phyloP scores from a whole-genome alignment of 2,888 invertebrate genomes.

The Diachrysia chrysitis region DNA sequence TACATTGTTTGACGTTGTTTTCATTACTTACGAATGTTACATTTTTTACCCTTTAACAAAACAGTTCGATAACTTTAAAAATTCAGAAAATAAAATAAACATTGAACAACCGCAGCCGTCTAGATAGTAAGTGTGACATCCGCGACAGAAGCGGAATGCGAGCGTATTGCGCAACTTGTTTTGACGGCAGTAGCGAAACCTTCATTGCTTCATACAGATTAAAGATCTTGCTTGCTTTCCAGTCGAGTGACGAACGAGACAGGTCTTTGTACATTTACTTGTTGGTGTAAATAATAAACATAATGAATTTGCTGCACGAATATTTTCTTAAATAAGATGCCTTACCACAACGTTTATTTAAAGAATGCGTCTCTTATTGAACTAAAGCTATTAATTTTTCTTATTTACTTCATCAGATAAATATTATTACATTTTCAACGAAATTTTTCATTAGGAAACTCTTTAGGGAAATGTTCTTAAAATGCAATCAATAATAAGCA shows the following conservation, averaged over 20 bases:
- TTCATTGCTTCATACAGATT: slow-evolving; percentile 70
- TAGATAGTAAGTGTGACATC: slow-evolving; percentile 66
- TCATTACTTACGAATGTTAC: background rate
- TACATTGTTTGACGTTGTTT: background rate
- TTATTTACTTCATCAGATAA: background rate
- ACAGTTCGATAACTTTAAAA: slow-evolving; percentile 11
- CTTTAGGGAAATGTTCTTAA: slow-evolving; percentile 8
- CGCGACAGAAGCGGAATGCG: slow-evolving; percentile 73
- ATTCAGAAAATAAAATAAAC: slow-evolving; percentile 46
- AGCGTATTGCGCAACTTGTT: slow-evolving; percentile 82
- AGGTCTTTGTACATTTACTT: slow-evolving; percentile 43
- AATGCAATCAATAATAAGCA: background rate
- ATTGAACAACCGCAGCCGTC: slow-evolving; percentile 58
- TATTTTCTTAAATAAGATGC: background rate
- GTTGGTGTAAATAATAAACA: slow-evolving; percentile 24
- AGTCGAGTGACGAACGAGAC: slow-evolving; percentile 52
- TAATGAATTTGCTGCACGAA: background rate
- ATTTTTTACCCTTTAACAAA: background rate
- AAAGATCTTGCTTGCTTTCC: slow-evolving; percentile 60
- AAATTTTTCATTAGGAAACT: slow-evolving; percentile 13
- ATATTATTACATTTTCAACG: background rate
- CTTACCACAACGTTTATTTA: background rate
- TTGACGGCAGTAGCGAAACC: slow-evolving; percentile 73
- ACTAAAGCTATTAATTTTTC: no score
- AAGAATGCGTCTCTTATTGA: background rate